phyloP scores from a whole-genome alignment of 64 coral and sea anemone genomes.

The Actinia tenebrosa region DNA sequence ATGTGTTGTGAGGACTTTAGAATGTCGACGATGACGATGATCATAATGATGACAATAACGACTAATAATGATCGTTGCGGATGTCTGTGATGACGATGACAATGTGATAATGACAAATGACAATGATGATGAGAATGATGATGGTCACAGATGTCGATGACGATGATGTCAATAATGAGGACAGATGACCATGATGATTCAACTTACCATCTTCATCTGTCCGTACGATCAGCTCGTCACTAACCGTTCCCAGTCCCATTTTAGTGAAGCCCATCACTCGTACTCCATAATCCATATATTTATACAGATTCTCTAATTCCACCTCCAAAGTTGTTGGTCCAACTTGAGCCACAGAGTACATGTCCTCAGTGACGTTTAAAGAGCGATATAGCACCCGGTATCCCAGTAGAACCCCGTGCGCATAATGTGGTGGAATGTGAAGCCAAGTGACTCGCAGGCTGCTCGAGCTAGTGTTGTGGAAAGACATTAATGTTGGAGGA shows the following conservation, averaged over 20 bases:
- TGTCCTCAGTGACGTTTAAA: constrained; percentile 66
- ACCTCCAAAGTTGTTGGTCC: neutral
- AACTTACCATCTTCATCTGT: constrained; percentile 85
- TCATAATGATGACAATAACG: no score
- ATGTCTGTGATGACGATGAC: no score
- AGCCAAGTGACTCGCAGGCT: constrained; percentile 64
- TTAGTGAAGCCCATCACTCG: constrained; percentile 69
- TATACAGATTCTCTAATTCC: constrained; percentile 54
- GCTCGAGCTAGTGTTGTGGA: constrained; percentile 75
- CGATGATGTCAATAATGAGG: no score
- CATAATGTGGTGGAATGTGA: constrained; percentile 12
- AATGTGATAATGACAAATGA: no score
- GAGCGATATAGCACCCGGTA: constrained; percentile 69
- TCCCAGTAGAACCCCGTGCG: constrained; percentile 67
- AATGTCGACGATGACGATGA: no score
- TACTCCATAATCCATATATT: constrained; percentile 79
- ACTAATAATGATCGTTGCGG: no score
- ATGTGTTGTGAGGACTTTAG: no score
- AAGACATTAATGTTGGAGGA: constrained; percentile 45
- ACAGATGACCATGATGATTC: neutral
- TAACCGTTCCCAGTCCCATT: constrained; percentile 53
- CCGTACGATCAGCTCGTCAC: constrained; percentile 53
- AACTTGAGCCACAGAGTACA: constrained; percentile 20
- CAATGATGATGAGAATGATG: no score
- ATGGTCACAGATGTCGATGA: no score